Conservation (phyloP, 2,888 invertebrate genomes). For the Pyrgus malvae region DNA sequence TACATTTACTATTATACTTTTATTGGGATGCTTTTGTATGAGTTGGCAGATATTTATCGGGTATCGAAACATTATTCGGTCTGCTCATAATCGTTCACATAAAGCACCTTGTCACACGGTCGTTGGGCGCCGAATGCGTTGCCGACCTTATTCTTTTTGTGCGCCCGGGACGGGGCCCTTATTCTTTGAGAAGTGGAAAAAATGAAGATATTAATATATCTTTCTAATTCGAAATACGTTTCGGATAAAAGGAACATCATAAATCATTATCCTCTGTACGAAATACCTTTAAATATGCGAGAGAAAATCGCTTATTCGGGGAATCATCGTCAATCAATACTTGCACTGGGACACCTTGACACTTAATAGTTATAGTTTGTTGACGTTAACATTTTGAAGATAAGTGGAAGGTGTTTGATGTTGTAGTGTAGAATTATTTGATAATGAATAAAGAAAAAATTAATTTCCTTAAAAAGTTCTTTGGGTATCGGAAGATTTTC, state of each 20-base stretch:
- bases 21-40: conserved; percentile 81
- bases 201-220: conserved; percentile 82
- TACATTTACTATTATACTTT: conserved; percentile 81
- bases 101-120: conserved; percentile 82
- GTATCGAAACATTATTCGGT: conserved; percentile 80
- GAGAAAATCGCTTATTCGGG: conserved; percentile 66
- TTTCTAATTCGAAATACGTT: conserved; percentile 81
- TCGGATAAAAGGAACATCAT: conserved; percentile 76
- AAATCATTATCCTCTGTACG: conserved; percentile 73
- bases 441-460: too few species aligned
- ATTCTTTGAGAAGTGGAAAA: conserved; percentile 80
- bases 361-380: conserved; percentile 12
- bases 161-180: conserved; percentile 62
- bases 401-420: neutral
- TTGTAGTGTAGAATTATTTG: neutral
- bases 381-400: conserved; percentile 2
- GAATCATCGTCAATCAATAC: conserved; percentile 69
- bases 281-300: conserved; percentile 67
- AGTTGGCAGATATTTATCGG: conserved; percentile 82
- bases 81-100: conserved; percentile 78
- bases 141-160: conserved; percentile 75
- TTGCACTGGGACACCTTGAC: conserved; percentile 17
- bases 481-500: too few species aligned
- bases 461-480: too few species aligned
- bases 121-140: conserved; percentile 77